A percentile compares a stretch with the other conserved stretches of the same genome.
phyloP scores from a whole-genome alignment of 2,113 vertebrate genomes.

The Alaudala cheleensis region DNA sequence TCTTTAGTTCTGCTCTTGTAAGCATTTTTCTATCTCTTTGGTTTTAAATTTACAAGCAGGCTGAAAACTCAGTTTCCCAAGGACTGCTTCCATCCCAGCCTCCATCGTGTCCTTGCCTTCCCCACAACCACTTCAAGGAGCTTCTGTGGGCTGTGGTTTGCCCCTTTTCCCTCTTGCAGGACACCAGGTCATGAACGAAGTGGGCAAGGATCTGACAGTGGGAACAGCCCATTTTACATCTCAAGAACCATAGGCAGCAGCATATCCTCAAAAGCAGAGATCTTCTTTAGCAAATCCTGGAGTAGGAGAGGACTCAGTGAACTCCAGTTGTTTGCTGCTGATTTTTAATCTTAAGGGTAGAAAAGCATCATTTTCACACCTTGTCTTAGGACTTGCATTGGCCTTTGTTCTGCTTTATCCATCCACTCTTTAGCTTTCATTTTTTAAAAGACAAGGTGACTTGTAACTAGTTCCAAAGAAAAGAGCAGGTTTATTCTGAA shows the following conservation, averaged over 20 bases:
- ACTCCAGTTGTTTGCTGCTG: neutral
- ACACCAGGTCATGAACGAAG: neutral
- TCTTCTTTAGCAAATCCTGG: neutral
- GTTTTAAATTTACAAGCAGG: neutral
- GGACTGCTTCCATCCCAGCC: neutral
- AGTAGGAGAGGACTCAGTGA: neutral
- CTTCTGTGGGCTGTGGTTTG: neutral
- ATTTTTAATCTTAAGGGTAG: neutral
- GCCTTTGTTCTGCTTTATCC: neutral
- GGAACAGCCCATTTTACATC: neutral
- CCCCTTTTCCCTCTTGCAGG: neutral
- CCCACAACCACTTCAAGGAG: neutral
- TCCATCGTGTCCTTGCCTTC: neutral
- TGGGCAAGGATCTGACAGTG: neutral
- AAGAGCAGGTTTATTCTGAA: neutral
- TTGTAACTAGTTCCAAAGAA: neutral
- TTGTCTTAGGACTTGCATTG: neutral
- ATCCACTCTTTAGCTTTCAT: neutral
- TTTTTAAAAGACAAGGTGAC: neutral
- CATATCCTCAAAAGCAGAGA: neutral
- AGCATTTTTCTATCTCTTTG: neutral
- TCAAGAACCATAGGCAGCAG: neutral
- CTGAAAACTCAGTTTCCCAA: neutral
- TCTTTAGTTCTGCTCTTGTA: neutral
- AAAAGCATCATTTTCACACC: neutral